These are phyloP conservation scores for Conus ventricosus DNA, from an alignment of 1,140 invertebrate genomes.

Conservation along the genomic window DNA sequence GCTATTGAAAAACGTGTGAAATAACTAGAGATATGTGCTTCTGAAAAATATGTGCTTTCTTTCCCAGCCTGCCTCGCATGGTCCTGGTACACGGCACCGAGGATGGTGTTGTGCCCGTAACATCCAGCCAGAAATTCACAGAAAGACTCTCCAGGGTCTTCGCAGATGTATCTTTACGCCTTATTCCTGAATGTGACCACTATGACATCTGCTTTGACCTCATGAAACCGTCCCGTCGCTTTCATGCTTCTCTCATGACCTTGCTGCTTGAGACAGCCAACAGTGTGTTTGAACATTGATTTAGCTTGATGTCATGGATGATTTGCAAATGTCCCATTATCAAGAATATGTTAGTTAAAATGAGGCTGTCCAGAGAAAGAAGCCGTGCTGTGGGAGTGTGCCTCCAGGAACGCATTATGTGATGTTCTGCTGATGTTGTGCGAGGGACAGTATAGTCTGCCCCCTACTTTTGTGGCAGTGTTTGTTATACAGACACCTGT, in stretches of 20 bases:
- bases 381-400: neutral
- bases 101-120: slow-evolving; percentile 65
- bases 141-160: slow-evolving; percentile 59
- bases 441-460: neutral
- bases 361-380: no score
- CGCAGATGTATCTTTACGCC: slow-evolving; percentile 59
- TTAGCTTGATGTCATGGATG: neutral
- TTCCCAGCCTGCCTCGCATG: slow-evolving; percentile 65
- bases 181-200: slow-evolving; percentile 70
- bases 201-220: slow-evolving; percentile 68
- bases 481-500: neutral
- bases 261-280: slow-evolving; percentile 64
- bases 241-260: slow-evolving; percentile 62
- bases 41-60: no score
- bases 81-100: slow-evolving; percentile 68
- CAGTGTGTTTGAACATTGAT: slow-evolving; percentile 48
- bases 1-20: no score
- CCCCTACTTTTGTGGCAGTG: neutral
- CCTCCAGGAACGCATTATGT: neutral
- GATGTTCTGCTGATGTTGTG: neutral
- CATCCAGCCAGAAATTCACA: slow-evolving; percentile 60
- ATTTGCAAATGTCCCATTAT: no score
- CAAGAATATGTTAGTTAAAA: no score
- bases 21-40: no score
- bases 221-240: slow-evolving; percentile 61